These are phyloP conservation scores for Drosophila bocqueti DNA, from an alignment of 1,140 invertebrate species.

Conservation along the genomic window DNA sequence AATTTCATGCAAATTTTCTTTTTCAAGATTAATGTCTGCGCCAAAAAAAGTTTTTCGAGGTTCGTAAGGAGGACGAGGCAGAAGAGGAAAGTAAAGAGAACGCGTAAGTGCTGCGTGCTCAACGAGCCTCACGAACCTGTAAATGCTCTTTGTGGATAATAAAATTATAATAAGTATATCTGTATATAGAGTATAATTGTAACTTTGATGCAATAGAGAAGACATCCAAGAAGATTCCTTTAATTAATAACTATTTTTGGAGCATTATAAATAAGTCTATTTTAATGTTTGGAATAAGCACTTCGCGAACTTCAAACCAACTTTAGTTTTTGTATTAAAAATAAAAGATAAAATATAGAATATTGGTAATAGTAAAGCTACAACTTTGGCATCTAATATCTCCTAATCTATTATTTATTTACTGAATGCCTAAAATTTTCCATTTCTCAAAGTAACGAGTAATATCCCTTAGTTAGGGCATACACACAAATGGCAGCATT, in stretches of 20 bases:
- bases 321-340: not conserved
- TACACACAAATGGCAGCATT: conserved; percentile 1
- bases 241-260: not conserved
- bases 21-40: conserved; percentile 78
- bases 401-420: not conserved
- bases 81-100: conserved; percentile 30
- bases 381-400: not conserved
- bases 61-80: conserved; percentile 20
- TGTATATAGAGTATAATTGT: not conserved
- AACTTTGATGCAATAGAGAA: not conserved
- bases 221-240: not conserved
- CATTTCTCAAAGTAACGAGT: too few relatives aligned
- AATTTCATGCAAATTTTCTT: conserved; percentile 83
- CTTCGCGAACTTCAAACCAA: not conserved
- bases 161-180: not conserved
- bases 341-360: too few relatives aligned
- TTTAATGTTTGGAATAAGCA: not conserved
- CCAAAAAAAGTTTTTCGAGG: conserved; percentile 55
- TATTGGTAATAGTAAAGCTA: not conserved
- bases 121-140: conserved; percentile 1
- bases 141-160: conserved; percentile 9
- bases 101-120: not conserved
- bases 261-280: not conserved
- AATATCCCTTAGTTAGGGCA: not conserved
- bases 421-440: too few relatives aligned